phyloP scores from a whole-genome alignment of 2,113 vertebrate genomes.

The Clarias batrachus region DNA sequence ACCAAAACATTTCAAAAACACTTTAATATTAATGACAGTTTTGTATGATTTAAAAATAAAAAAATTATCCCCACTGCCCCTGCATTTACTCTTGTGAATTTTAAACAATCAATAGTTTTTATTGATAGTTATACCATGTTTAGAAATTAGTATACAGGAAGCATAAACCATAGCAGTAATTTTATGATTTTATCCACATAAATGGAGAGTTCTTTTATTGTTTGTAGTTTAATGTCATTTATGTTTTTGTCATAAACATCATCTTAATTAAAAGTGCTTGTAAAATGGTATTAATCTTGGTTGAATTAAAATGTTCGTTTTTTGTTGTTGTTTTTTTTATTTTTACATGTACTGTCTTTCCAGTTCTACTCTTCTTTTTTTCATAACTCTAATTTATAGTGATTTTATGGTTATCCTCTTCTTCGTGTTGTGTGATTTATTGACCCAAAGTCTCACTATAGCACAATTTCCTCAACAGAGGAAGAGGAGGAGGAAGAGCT shows the following conservation, averaged over 20 bases:
- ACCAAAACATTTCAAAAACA: background rate
- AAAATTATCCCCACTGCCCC: background rate
- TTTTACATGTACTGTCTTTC: background rate
- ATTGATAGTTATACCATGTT: background rate
- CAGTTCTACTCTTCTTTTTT: background rate
- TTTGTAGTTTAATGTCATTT: too few species aligned
- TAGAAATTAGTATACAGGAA: background rate
- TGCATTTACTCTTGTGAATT: background rate
- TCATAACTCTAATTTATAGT: background rate
- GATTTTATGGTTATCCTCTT: background rate
- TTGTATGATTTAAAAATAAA: background rate
- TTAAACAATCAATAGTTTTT: background rate
- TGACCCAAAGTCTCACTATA: background rate
- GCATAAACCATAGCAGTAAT: background rate
- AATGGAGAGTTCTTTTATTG: background rate
- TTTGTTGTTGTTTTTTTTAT: background rate
- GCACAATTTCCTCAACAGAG: slow-evolving; percentile 69
- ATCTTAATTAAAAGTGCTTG: background rate
- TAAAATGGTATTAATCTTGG: background rate
- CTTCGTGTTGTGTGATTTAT: slow-evolving; percentile 18
- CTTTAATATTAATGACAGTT: background rate
- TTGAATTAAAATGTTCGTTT: background rate
- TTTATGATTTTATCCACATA: background rate
- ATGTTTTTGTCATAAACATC: background rate
- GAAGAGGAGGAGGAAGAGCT: slow-evolving; percentile 96